Percentiles rank a stretch among this genome's conserved stretches.
phyloP scores from a whole-genome alignment of 2,797 vertebrate species.

The Pogoniulus pusillus region DNA sequence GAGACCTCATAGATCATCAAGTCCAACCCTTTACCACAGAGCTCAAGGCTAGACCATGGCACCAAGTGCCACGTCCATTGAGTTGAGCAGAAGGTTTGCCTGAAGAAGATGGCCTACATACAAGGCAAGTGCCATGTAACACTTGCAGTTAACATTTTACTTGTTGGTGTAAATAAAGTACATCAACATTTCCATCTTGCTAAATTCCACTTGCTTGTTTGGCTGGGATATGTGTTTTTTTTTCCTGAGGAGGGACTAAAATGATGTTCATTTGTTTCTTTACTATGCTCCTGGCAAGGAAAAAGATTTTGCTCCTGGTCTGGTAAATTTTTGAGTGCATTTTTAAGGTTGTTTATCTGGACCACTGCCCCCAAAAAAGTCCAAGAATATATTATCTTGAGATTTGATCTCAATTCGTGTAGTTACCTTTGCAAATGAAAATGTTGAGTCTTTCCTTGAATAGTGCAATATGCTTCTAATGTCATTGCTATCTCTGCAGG shows the following conservation, averaged over 20 bases:
- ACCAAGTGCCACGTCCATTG: too few relatives aligned
- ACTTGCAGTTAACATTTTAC: neutral
- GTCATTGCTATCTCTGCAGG: neutral
- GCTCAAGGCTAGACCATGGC: too few relatives aligned
- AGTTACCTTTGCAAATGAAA: neutral
- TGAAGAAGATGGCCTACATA: constrained; percentile 30
- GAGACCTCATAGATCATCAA: too few relatives aligned
- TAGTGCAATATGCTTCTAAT: neutral
- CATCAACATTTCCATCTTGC: constrained; percentile 6
- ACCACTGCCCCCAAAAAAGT: neutral
- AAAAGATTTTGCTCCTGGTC: neutral
- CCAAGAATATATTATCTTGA: neutral
- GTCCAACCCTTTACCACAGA: too few relatives aligned
- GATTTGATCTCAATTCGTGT: neutral
- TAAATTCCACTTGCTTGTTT: constrained; percentile 25
- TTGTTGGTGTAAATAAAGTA: constrained; percentile 47
- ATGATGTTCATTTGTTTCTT: constrained; percentile 12
- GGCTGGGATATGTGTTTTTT: constrained; percentile 4
- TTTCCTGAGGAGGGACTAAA: constrained; percentile 14
- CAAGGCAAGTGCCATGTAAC: neutral
- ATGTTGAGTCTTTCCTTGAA: neutral
- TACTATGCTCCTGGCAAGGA: neutral
- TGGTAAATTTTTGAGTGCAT: constrained; percentile 17
- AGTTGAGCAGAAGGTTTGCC: neutral
- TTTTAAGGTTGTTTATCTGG: constrained; percentile 14